Percentiles rank a stretch among this genome's conserved stretches.
Conservation (phyloP, 2,113 vertebrate genomes). For the Scophthalmus maximus region DNA sequence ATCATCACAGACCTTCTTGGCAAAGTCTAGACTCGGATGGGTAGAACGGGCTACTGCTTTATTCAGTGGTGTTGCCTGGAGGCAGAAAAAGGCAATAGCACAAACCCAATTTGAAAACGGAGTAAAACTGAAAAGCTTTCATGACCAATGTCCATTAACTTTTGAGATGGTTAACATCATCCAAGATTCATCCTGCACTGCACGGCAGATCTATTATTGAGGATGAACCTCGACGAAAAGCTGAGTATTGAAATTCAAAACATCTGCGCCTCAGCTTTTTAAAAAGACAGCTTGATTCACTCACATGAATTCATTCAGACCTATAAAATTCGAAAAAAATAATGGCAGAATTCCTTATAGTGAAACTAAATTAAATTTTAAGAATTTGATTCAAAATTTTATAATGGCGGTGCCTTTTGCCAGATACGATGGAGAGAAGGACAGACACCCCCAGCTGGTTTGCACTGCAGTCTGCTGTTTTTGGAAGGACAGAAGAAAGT, state of each 20-base stretch:
- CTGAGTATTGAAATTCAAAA: background rate
- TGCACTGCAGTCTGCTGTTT: background rate
- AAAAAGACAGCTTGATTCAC: background rate
- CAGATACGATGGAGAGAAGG: background rate
- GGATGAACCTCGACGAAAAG: background rate
- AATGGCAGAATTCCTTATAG: background rate
- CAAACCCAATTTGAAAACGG: background rate
- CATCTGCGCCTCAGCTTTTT: background rate
- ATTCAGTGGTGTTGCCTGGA: background rate
- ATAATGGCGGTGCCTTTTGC: background rate
- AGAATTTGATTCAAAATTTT: background rate
- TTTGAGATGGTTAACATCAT: background rate
- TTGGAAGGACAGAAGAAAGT: background rate
- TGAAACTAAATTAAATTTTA: background rate
- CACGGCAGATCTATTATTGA: background rate
- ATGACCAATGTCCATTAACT: background rate
- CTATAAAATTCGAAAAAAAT: background rate
- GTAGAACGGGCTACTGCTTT: background rate
- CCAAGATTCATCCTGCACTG: background rate
- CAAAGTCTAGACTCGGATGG: background rate
- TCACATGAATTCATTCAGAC: background rate
- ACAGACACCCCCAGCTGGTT: background rate
- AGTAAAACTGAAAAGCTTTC: background rate
- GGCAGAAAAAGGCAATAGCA: background rate
- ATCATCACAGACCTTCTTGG: background rate